phyloP scores from a whole-genome alignment of 2,797 vertebrate genomes.

The Thamnophis elegans region DNA sequence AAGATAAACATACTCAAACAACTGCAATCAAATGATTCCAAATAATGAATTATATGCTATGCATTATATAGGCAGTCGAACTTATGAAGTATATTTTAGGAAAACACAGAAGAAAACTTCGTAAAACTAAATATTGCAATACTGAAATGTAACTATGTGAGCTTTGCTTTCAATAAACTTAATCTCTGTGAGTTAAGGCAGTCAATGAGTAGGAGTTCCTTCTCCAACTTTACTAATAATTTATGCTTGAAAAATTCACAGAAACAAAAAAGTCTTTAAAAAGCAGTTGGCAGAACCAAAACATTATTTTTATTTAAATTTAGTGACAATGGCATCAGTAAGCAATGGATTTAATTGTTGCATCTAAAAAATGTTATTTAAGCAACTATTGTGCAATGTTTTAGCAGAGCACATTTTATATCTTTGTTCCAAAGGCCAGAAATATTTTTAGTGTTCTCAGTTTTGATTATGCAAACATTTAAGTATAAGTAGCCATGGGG shows the following conservation, averaged over 20 bases:
- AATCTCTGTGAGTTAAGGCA: constrained; percentile 14
- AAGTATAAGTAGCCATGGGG: not conserved
- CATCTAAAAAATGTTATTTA: constrained; percentile 30
- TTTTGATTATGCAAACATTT: constrained; percentile 31
- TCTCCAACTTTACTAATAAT: not conserved
- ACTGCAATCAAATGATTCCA: not conserved
- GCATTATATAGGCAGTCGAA: not conserved
- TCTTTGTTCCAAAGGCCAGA: constrained; percentile 21
- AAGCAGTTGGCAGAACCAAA: constrained; percentile 3
- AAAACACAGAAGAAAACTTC: not conserved
- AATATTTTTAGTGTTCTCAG: constrained; percentile 22
- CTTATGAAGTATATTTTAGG: not conserved
- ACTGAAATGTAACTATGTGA: not conserved
- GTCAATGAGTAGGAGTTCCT: not conserved
- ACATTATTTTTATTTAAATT: constrained; percentile 32
- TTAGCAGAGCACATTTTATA: constrained; percentile 13
- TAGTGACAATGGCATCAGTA: constrained; percentile 30
- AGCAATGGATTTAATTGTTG: constrained; percentile 32
- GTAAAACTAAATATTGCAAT: not conserved
- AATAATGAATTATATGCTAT: not conserved
- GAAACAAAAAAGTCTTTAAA: constrained; percentile 27
- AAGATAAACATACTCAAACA: not conserved
- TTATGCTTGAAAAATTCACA: constrained; percentile 20
- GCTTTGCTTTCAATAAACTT: not conserved
- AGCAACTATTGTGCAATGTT: constrained; percentile 24